Evolutionary conservation across 2,113 vertebrate species (phyloP), one percentile per base, ranked within the genome.

Genomic region (Emydura subglobosa): DNA sequence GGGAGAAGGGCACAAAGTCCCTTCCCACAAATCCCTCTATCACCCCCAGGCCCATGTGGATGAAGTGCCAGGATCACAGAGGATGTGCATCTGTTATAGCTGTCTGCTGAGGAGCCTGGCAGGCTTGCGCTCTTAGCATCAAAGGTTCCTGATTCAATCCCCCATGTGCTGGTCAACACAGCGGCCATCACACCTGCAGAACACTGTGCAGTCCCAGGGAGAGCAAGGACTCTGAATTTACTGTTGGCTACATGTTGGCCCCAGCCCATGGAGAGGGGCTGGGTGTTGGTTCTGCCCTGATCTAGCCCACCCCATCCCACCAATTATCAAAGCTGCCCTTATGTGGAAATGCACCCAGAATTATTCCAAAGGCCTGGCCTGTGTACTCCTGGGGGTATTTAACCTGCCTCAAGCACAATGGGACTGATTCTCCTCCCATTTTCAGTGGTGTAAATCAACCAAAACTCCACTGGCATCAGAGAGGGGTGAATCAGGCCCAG

Each of bases 251-350:
- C 39, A 79, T 0, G 0, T 49, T 24, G 51, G 44, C 31, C 21
- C 24, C 13, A 25, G 14, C 2, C 17, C 50, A 7, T 42, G 16
- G 49, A 5, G 39, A 24, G 54, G 59, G 14, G 21, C 27, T 17
- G 55, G 10, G 3, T 0, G 1, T 13, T 72, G 47, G 21, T 39
- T 6, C 6, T 12, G 68, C 57, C n/a, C 14, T 4, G 0, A 0
- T 34, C 7, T 39, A 14, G 21, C 22, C 42, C 61, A 34, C 31
- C 61, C 61, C 12, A 31, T 31, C 61, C 7, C 16, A n/a, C 61
- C 31, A 65, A 16, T 27, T 65, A 65, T 65, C 61, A 19, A 34
- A 74, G n/a, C n/a, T 42, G 68, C 68, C 34, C 10, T 74, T 74
- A 12, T 24, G 39, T 42, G 39, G 21, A 24, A 74, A 6, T 42